These are phyloP conservation scores for Leptinotarsa haldemani DNA, from an alignment of 2,888 invertebrate species.

Conservation along the genomic window DNA sequence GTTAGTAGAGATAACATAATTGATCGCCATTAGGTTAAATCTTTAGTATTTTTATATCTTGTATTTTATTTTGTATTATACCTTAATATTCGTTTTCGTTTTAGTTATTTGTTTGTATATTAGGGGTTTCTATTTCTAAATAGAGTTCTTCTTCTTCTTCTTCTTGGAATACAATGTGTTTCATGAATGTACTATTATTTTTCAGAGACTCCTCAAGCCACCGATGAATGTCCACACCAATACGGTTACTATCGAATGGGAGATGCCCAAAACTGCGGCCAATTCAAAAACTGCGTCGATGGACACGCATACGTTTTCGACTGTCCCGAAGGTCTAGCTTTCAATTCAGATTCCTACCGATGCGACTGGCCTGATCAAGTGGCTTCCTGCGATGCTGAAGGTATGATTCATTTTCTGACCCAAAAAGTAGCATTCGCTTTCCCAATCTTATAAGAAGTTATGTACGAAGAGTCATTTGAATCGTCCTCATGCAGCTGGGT, in stretches of 20 bases:
- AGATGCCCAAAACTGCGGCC: slow-evolving; percentile 76
- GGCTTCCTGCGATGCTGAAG: slow-evolving; percentile 82
- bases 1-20: too few species aligned
- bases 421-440: not conserved
- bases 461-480: too few species aligned
- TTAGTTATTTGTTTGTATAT: too few species aligned
- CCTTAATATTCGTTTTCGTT: too few species aligned
- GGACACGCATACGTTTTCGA: slow-evolving; percentile 79
- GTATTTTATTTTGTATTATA: too few species aligned
- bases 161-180: not conserved
- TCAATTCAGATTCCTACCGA: slow-evolving; percentile 72
- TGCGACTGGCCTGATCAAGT: slow-evolving; percentile 93
- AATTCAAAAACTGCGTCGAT: slow-evolving; percentile 84
- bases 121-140: too few species aligned
- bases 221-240: slow-evolving; percentile 84
- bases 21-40: too few species aligned
- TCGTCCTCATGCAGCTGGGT: too few species aligned
- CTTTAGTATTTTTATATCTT: too few species aligned
- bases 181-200: not conserved
- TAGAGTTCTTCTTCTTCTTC: too few species aligned
- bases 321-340: slow-evolving; percentile 86
- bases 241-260: slow-evolving; percentile 84
- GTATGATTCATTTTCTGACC: slow-evolving; percentile 62
- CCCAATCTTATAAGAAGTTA: too few species aligned
- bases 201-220: slow-evolving; percentile 77